Conservation (phyloP, 2,113 vertebrate genomes). For the Himantopus leucocephalus region DNA sequence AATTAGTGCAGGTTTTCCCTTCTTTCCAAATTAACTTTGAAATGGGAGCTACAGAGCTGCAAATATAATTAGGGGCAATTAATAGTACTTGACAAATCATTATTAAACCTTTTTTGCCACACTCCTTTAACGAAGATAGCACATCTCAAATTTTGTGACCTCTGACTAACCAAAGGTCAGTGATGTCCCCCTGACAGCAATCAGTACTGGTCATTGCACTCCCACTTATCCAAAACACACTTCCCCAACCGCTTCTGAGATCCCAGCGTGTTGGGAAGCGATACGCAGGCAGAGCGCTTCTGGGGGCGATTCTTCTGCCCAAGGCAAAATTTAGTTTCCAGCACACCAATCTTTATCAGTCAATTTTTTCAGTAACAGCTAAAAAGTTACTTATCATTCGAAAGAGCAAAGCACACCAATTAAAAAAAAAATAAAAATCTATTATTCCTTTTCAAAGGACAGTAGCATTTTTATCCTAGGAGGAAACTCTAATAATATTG, state of each 20-base stretch:
- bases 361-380: not conserved
- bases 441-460: not conserved
- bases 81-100: conserved; percentile 59
- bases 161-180: conserved; percentile 52
- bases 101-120: conserved; percentile 55
- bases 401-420: not conserved
- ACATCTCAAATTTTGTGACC: conserved; percentile 50
- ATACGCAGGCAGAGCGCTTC: not conserved
- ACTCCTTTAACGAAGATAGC: conserved; percentile 17
- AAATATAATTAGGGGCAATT: conserved; percentile 58
- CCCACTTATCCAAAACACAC: conserved; percentile 61
- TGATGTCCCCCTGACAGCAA: conserved; percentile 48
- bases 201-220: conserved; percentile 58
- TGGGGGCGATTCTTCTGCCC: not conserved
- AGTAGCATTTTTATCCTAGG: not conserved
- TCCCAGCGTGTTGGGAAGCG: not conserved
- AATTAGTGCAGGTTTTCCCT: conserved; percentile 49
- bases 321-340: not conserved
- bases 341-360: not conserved
- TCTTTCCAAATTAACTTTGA: conserved; percentile 63
- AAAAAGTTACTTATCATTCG: not conserved
- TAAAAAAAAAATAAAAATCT: not conserved
- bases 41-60: conserved; percentile 35
- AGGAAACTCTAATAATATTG: not conserved
- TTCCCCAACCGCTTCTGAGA: not conserved